A percentile compares a stretch with the other conserved stretches of the same genome.
These are phyloP conservation scores for Bellardia pandia DNA, from an alignment of 2,888 invertebrate species.

Conservation along the genomic window DNA sequence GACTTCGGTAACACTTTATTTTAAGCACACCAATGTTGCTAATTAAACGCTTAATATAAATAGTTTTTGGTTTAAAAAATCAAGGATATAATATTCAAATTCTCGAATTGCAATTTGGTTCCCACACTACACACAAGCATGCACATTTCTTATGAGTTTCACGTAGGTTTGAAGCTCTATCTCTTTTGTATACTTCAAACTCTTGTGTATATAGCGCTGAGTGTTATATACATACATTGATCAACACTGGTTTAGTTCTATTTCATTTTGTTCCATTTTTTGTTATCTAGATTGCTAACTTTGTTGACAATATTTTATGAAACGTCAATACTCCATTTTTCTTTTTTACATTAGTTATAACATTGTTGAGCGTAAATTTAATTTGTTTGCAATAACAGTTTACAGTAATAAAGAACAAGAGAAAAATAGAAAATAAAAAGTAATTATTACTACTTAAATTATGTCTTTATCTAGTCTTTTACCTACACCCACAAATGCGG, in stretches of 20 bases:
- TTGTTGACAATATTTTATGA: constrained; percentile 36
- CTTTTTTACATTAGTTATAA: background rate
- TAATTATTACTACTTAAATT: background rate
- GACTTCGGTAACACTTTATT: no score
- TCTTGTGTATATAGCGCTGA: no score
- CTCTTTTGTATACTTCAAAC: no score
- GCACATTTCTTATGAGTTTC: no score
- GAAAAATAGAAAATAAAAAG: background rate
- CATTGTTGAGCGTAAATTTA: background rate
- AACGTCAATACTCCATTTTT: constrained; percentile 30
- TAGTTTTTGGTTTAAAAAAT: no score
- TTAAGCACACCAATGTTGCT: no score
- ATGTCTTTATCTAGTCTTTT: constrained; percentile 88
- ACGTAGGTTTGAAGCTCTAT: no score
- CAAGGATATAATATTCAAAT: no score
- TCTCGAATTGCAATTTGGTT: no score
- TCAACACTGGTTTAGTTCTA: background rate
- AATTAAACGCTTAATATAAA: no score
- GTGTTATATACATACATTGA: no score
- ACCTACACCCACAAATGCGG: constrained; percentile 93
- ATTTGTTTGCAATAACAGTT: background rate
- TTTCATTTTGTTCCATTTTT: background rate
- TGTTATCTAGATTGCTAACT: constrained; percentile 6
- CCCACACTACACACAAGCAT: no score
- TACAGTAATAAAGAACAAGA: background rate